Evolutionary conservation across 2,888 invertebrate genomes (phyloP).

Genomic region (Linyphia triangularis): DNA sequence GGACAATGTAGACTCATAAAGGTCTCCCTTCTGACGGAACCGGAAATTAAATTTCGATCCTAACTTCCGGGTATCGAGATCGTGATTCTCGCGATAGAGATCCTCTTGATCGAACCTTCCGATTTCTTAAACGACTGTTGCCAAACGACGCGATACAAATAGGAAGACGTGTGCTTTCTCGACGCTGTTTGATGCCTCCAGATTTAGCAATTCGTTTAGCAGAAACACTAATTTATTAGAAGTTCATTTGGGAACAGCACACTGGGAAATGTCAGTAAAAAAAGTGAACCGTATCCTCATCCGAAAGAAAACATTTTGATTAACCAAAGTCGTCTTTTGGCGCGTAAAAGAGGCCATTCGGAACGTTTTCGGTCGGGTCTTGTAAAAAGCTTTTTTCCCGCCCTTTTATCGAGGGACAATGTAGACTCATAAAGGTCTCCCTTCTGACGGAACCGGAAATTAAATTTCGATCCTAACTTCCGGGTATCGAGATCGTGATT

Average conservation of each 20-base stretch:
- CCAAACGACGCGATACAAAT: constrained; percentile 66
- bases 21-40: constrained; percentile 27
- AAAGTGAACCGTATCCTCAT: too few species aligned
- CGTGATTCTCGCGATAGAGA: constrained; percentile 44
- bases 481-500: constrained; percentile 55
- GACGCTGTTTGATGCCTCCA: too few species aligned
- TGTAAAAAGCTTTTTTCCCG: constrained; percentile 27
- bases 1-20: constrained; percentile 60
- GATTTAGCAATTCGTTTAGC: too few species aligned
- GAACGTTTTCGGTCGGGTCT: constrained; percentile 35
- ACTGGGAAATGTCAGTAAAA: too few species aligned
- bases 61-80: constrained; percentile 54
- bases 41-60: constrained; percentile 69
- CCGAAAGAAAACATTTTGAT: constrained; percentile 40
- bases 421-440: constrained; percentile 47
- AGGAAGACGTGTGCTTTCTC: constrained; percentile 35
- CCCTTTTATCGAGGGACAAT: constrained; percentile 47
- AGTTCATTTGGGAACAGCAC: too few species aligned
- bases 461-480: constrained; percentile 65
- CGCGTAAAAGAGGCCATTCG: constrained; percentile 17
- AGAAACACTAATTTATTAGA: too few species aligned
- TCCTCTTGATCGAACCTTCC: constrained; percentile 38
- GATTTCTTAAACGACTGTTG: constrained; percentile 56
- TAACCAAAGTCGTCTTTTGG: constrained; percentile 8
- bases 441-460: constrained; percentile 49